Conservation (phyloP, 1,140 invertebrate genomes). For the Drosophila mayri region DNA sequence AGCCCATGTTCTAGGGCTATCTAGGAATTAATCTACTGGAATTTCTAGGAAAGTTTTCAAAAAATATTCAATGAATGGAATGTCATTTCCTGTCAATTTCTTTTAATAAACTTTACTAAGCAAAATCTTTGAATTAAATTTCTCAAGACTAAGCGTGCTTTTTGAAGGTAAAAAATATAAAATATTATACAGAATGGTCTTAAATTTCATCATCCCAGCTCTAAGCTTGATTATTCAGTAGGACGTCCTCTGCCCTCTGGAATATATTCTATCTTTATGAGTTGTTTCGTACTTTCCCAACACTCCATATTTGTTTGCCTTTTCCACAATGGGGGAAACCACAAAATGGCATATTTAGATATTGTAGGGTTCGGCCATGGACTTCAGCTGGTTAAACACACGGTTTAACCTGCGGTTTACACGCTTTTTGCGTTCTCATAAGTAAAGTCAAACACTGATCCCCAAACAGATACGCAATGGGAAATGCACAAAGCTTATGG, state of each 20-base stretch:
- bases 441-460: slow-evolving; percentile 27
- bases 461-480: slow-evolving; percentile 28
- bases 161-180: neutral
- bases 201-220: slow-evolving; percentile 2
- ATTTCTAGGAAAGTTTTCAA: slow-evolving; percentile 39
- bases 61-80: slow-evolving; percentile 4
- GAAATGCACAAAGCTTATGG: slow-evolving; percentile 13
- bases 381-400: slow-evolving; percentile 43
- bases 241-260: neutral
- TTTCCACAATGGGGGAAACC: slow-evolving; percentile 25
- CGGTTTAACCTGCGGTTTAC: slow-evolving; percentile 25
- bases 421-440: slow-evolving; percentile 11
- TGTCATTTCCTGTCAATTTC: slow-evolving; percentile 18
- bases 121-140: neutral
- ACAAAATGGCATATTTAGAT: slow-evolving; percentile 26
- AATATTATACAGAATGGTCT: too few species aligned
- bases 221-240: neutral
- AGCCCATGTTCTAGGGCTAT: slow-evolving; percentile 16
- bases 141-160: too few species aligned
- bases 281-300: slow-evolving; percentile 25
- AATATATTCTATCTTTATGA: neutral
- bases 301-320: slow-evolving; percentile 13
- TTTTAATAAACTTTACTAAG: neutral
- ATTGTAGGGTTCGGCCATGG: slow-evolving; percentile 8
- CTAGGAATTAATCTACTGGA: slow-evolving; percentile 16